Evolutionary conservation across 2,113 vertebrate genomes (phyloP).

Genomic region (Solenodon paradoxus): DNA sequence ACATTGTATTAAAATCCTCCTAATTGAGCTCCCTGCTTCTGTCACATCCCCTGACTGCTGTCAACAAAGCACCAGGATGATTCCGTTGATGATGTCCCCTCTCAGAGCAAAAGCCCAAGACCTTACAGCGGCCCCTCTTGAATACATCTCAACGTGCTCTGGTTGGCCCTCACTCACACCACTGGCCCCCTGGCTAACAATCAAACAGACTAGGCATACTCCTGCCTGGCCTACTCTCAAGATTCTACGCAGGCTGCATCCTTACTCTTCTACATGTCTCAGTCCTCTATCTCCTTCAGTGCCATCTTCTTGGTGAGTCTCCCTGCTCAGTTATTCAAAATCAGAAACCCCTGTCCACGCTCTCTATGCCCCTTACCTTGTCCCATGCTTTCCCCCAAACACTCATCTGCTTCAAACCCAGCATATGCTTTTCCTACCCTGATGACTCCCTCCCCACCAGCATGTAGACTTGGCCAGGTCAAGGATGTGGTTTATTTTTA

Average conservation of each 20-base stretch:
- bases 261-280: not conserved
- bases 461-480: not conserved
- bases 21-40: not conserved
- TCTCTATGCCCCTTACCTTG: not conserved
- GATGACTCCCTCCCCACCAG: not conserved
- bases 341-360: not conserved
- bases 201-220: not conserved
- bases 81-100: not conserved
- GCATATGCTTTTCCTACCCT: not conserved
- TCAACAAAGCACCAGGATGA: not conserved
- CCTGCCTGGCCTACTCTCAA: not conserved
- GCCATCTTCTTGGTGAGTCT: not conserved
- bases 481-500: not conserved
- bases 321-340: not conserved
- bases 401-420: not conserved
- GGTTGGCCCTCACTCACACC: not conserved
- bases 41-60: no score
- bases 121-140: not conserved
- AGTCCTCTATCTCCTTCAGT: not conserved
- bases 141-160: not conserved
- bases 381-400: not conserved
- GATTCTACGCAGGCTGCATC: not conserved
- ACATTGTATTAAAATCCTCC: not conserved
- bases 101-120: not conserved
- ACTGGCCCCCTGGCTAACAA: not conserved